Evolutionary conservation across 2,888 invertebrate species (phyloP).

Genomic region (Pediacus dermestoides): DNA sequence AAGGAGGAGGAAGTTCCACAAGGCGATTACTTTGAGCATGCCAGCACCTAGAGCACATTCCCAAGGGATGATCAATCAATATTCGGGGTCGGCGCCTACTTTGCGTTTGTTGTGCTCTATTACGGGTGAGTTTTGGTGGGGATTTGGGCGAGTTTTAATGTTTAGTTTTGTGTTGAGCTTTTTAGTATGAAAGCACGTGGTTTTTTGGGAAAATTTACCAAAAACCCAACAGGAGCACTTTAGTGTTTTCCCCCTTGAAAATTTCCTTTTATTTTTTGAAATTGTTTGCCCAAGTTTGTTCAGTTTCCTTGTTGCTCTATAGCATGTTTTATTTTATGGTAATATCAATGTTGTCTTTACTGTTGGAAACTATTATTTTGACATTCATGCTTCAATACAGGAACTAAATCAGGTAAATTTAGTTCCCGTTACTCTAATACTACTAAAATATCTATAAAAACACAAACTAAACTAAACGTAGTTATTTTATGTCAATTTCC

Average conservation of each 20-base stretch:
- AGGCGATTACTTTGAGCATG: slow-evolving; percentile 94
- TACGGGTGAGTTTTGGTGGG: slow-evolving; percentile 62
- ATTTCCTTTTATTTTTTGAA: too few relatives aligned
- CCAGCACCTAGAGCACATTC: slow-evolving; percentile 71
- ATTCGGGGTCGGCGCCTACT: slow-evolving; percentile 75
- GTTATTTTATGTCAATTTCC: too few relatives aligned
- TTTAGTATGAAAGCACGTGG: too few relatives aligned
- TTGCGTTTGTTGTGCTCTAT: slow-evolving; percentile 91
- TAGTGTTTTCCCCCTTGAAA: too few relatives aligned
- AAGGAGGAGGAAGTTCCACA: slow-evolving; percentile 95
- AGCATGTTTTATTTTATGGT: too few relatives aligned
- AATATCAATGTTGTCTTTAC: slow-evolving; percentile 46
- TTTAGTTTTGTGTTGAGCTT: too few relatives aligned
- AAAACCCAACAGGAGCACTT: too few relatives aligned
- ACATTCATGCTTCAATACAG: slow-evolving; percentile 49
- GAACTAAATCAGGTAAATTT: slow-evolving; percentile 53
- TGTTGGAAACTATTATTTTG: slow-evolving; percentile 50
- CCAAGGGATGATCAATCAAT: slow-evolving; percentile 78
- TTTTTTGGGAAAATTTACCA: too few relatives aligned
- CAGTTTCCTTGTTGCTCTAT: too few relatives aligned
- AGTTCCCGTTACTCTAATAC: slow-evolving; percentile 46
- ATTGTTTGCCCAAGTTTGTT: too few relatives aligned
- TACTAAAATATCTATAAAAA: too few relatives aligned
- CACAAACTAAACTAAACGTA: too few relatives aligned
- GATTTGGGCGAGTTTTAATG: slow-evolving; percentile 26